Base-by-base conservation (phyloP, 2,888 invertebrate genomes). In the Aphidoletes aphidimyza region DNA sequence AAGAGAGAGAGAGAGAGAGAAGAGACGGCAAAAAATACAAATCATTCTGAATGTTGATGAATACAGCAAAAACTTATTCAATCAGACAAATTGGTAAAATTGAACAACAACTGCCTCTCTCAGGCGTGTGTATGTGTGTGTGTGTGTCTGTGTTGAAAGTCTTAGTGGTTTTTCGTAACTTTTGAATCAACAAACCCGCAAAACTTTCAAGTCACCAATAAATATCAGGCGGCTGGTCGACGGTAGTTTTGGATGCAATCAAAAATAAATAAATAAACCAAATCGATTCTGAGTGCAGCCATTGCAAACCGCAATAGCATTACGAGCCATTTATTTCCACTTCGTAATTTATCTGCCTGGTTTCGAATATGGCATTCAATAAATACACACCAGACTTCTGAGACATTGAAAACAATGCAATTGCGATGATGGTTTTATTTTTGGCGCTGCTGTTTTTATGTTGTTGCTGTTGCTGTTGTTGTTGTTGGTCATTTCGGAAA, bases 211-310 rank as follows among this genome's bases (percentile, higher is more conserved):
- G 54, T 69, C 69, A 69, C 30, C 14, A 69, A 14, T 14, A 69
- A 69, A 30, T n/a, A n/a, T 69, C 69, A 34, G 69, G 1, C 22
- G 26, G 54, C 54, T n/a, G 26, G n/a, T 14, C 30, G 17, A 30
- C 17, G 69, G 69, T 34, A 17, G 8, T 11, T 30, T 69, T 34
- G 69, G 14, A 69, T 14, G 34, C 69, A 69, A 69, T 69, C 69
- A 69, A 69, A 69, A 69, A 69, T 69, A 69, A 69, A 69, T 69
- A 69, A 69, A 69, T 69, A 69, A 69, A 69, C 69, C 26, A 69
- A 69, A 69, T 69, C 69, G 69, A 69, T 69, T 69, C n/a, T 69
- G 69, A 69, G 69, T 69, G 69, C 34, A 30, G 69, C 69, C 2
- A 6, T 11, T 3, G 54, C n/a, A 26, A 11, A 2, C 69, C 69